phyloP scores from a whole-genome alignment of 2,888 invertebrate genomes.

The Auanema freiburgensis region DNA sequence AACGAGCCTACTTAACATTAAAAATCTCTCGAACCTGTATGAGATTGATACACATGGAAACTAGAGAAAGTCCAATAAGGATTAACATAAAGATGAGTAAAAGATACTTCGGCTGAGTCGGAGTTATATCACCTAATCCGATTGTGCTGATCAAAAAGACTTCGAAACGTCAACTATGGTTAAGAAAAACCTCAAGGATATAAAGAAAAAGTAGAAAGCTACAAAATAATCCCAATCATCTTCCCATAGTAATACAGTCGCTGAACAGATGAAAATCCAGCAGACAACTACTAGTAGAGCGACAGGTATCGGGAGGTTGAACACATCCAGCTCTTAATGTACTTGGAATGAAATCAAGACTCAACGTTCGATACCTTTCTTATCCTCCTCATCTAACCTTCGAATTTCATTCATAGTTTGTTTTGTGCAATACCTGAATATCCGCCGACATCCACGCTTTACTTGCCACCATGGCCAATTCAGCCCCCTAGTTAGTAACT shows the following conservation, averaged over 20 bases:
- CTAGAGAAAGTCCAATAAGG: conserved; percentile 90
- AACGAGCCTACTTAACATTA: background rate
- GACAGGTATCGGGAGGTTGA: conserved; percentile 87
- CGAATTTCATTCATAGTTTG: conserved; percentile 57
- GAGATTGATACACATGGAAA: conserved; percentile 95
- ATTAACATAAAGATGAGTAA: conserved; percentile 88
- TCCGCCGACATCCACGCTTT: conserved; percentile 55
- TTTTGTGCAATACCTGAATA: conserved; percentile 61
- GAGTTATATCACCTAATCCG: conserved; percentile 64
- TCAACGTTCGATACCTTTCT: conserved; percentile 42
- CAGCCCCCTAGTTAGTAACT: conserved; percentile 51
- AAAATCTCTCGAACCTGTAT: conserved; percentile 82
- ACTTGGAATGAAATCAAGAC: background rate
- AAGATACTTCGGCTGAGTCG: conserved; percentile 81
- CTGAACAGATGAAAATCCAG: conserved; percentile 85
- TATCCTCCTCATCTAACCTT: conserved; percentile 53
- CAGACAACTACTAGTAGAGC: conserved; percentile 80
- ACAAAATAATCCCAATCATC: conserved; percentile 83
- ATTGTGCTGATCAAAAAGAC: conserved; percentile 44
- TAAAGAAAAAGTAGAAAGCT: conserved; percentile 94
- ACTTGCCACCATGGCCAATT: conserved; percentile 60
- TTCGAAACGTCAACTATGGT: background rate
- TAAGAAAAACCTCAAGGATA: conserved; percentile 73
- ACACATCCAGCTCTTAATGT: conserved; percentile 74
- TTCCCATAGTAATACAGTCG: conserved; percentile 71